phyloP scores from a whole-genome alignment of 1,140 invertebrate species.

The Lasaia peninsularis region DNA sequence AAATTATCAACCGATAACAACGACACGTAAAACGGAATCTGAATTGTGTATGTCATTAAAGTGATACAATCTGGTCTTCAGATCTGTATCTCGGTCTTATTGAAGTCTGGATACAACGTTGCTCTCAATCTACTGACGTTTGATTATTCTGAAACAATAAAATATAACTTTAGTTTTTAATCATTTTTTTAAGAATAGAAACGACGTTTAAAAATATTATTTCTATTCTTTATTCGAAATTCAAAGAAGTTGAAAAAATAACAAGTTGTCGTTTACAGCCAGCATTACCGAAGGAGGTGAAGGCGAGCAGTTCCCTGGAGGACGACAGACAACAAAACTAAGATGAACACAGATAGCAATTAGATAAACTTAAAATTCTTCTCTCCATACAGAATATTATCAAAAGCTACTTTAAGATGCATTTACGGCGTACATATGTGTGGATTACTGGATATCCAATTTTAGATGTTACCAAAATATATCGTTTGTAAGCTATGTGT shows the following conservation, averaged over 20 bases:
- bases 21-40: too few species aligned
- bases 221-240: too few species aligned
- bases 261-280: constrained; percentile 44
- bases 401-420: constrained; percentile 36
- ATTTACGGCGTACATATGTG: constrained; percentile 41
- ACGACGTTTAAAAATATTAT: too few species aligned
- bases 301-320: constrained; percentile 56
- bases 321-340: constrained; percentile 67
- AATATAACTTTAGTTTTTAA: too few species aligned
- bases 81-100: too few species aligned
- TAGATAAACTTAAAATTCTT: constrained; percentile 43
- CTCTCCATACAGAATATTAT: constrained; percentile 49
- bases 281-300: constrained; percentile 63
- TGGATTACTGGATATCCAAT: constrained; percentile 54
- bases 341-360: constrained; percentile 32
- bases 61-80: too few species aligned
- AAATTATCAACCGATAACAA: too few species aligned
- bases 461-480: constrained; percentile 54
- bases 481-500: constrained; percentile 59
- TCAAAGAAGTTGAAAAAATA: neutral
- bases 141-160: too few species aligned
- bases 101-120: neutral
- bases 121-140: too few species aligned
- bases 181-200: too few species aligned
- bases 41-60: too few species aligned